These are phyloP conservation scores for Hydropsyche betteni DNA, from an alignment of 2,888 invertebrate genomes.

Conservation along the genomic window DNA sequence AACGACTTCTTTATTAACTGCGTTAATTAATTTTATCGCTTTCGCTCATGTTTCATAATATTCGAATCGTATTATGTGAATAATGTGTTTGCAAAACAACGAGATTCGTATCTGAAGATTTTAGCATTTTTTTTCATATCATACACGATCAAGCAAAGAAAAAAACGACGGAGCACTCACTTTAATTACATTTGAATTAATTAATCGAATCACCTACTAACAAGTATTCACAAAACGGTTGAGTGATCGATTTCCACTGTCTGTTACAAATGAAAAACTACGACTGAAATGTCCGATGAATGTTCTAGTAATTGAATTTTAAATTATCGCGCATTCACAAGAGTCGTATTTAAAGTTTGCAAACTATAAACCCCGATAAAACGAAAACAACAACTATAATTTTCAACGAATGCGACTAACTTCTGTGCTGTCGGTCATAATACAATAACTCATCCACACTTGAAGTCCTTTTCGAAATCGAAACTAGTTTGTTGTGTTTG, in stretches of 20 bases:
- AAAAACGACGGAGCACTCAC: too few species aligned
- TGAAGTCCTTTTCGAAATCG: constrained; percentile 8
- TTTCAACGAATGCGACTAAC: background rate
- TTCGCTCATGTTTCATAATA: too few species aligned
- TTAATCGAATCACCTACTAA: too few species aligned
- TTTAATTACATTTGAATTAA: too few species aligned
- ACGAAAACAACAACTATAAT: background rate
- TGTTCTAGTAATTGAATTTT: constrained; percentile 6
- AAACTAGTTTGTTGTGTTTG: background rate
- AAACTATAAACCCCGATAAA: background rate
- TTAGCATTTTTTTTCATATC: too few species aligned
- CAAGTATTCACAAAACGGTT: too few species aligned
- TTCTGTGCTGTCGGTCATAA: constrained; percentile 5
- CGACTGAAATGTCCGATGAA: background rate
- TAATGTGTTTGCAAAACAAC: background rate
- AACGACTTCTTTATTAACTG: constrained; percentile 21
- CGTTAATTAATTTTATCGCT: constrained; percentile 19
- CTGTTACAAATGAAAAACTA: too few species aligned
- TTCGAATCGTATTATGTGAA: too few species aligned
- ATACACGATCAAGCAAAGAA: too few species aligned
- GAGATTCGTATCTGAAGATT: too few species aligned
- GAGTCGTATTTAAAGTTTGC: constrained; percentile 1
- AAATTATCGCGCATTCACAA: background rate
- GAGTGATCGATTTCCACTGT: too few species aligned
- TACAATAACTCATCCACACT: constrained; percentile 10